Base-by-base conservation (phyloP, 2,113 vertebrate species). In the Saccopteryx bilineata region DNA sequence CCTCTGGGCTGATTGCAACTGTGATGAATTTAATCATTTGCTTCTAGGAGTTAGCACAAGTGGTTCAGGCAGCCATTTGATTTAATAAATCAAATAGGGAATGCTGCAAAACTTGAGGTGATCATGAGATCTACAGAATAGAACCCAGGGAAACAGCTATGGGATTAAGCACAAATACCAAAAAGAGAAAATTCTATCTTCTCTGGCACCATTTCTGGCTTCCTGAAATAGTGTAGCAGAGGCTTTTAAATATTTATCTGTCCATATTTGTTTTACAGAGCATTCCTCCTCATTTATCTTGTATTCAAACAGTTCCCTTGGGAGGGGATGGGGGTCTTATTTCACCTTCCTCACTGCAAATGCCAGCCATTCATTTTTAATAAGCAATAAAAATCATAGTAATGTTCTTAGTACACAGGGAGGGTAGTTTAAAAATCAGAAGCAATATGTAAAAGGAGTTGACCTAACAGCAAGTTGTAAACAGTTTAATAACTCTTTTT, bases 341-440 rank as follows among this genome's bases (percentile, higher is more conserved):
- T 87, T 82, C 11, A 91, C 86, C 54, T 89, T 84, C 52, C 63
- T 95, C 66, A 79, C n/a, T 81, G 26, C 28, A 85, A 91, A 91
- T 56, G 28, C 91, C 39, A 96, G 54, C 23, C 52, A 94, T 91
- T 87, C 71, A 93, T 95, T 93, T 95, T 94, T 90, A 96, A 96
- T 87, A 95, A 97, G 90, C 75, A 96, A 78, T 56, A 92, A 90
- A 82, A 96, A 91, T 33, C 24, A 96, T 12, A 50, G 23, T 28
- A 80, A 90, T 74, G 8, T 85, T 72, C 48, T 46, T 60, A 61
- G 61, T 93, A 92, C 92, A 69, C 66, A 75, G 96, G 58, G 13
- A 69, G 48, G 46, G 9, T 4, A 61, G 61, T 90, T 90, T 48
- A 93, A 74, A 96, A 95, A 86, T 79, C 63, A 60, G 75, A 91